Percentiles rank a stretch among this genome's conserved stretches.
phyloP scores from a whole-genome alignment of 2,797 vertebrate species.

The Sebastes flavidus region DNA sequence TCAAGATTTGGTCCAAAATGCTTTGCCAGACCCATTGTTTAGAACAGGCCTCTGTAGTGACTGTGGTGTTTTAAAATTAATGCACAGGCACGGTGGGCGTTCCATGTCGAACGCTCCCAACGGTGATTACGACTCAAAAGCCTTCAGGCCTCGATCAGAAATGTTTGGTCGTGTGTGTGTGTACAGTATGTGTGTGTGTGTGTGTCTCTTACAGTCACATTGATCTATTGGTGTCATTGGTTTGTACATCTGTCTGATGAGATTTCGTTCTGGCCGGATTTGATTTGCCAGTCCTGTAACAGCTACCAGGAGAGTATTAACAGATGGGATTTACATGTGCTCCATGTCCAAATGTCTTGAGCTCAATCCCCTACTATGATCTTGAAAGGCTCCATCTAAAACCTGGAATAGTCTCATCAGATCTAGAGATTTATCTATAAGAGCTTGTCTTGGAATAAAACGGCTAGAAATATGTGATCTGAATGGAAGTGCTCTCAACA shows the following conservation, averaged over 20 bases:
- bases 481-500: constrained; percentile 18
- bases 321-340: constrained; percentile 62
- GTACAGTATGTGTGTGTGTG: background rate
- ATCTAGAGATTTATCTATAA: constrained; percentile 59
- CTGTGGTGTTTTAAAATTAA: constrained; percentile 38
- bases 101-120: constrained; percentile 50
- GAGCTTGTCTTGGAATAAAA: constrained; percentile 31
- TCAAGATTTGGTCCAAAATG: constrained; percentile 62
- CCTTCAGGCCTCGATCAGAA: constrained; percentile 52
- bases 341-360: constrained; percentile 64
- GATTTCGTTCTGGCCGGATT: constrained; percentile 53
- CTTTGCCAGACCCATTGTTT: constrained; percentile 52
- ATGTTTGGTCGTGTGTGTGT: background rate
- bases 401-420: constrained; percentile 63
- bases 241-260: constrained; percentile 61
- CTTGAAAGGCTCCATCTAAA: constrained; percentile 60
- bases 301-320: constrained; percentile 50
- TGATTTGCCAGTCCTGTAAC: constrained; percentile 54
- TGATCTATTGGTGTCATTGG: constrained; percentile 55
- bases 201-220: constrained; percentile 26
- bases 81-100: constrained; percentile 37
- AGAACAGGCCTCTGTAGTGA: constrained; percentile 23
- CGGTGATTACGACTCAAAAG: constrained; percentile 53
- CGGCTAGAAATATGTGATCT: constrained; percentile 34
- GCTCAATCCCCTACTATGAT: constrained; percentile 61